These are phyloP conservation scores for Papilio glaucus DNA, from an alignment of 1,140 invertebrate genomes.

Conservation along the genomic window DNA sequence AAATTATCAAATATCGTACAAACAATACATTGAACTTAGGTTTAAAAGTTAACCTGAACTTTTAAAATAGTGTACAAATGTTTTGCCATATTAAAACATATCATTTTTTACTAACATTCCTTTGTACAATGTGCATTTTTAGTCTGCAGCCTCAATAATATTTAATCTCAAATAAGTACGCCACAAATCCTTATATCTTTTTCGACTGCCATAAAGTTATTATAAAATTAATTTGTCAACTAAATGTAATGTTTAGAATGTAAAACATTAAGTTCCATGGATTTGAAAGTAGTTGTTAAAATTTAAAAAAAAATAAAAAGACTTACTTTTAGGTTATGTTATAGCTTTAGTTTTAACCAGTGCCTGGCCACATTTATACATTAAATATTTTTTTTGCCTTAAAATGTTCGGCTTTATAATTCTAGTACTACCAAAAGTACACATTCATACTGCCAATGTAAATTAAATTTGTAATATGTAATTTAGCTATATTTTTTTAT, in stretches of 20 bases:
- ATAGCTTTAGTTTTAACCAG: slow-evolving; percentile 45
- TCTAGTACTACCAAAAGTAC: neutral
- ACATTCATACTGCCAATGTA: neutral
- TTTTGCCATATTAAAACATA: slow-evolving; percentile 76
- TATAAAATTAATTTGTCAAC: neutral
- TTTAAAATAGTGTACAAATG: slow-evolving; percentile 52
- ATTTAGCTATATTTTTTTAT: too few relatives aligned
- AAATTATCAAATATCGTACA: too few relatives aligned
- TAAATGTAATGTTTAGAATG: slow-evolving; percentile 9
- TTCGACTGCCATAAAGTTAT: slow-evolving; percentile 28
- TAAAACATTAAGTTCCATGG: slow-evolving; percentile 58
- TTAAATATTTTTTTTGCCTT: neutral
- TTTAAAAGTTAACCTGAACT: slow-evolving; percentile 23
- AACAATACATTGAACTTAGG: neutral
- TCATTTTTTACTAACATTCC: slow-evolving; percentile 68
- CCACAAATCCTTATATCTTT: slow-evolving; percentile 36
- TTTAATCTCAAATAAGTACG: neutral
- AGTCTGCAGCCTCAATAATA: neutral
- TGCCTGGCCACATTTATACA: slow-evolving; percentile 43
- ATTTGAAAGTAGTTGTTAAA: slow-evolving; percentile 66
- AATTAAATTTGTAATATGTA: neutral
- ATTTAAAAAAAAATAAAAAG: slow-evolving; percentile 70
- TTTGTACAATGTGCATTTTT: slow-evolving; percentile 52
- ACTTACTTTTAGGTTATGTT: slow-evolving; percentile 70
- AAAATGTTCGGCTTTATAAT: neutral